Percentiles rank a stretch among this genome's conserved stretches.
These are phyloP conservation scores for Polypedilum vanderplanki DNA, from an alignment of 1,140 invertebrate genomes.

Conservation along the genomic window DNA sequence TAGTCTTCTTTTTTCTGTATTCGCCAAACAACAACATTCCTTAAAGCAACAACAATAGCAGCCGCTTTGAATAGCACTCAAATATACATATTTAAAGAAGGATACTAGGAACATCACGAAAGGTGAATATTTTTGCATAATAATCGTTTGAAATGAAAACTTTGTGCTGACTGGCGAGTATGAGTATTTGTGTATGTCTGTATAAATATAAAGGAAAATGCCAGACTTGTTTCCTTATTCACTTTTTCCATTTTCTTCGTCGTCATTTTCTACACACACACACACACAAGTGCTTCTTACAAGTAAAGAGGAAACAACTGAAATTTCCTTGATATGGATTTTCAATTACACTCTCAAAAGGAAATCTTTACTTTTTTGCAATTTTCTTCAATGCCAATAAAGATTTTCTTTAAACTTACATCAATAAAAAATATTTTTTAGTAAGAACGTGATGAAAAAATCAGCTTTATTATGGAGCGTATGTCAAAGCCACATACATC, in stretches of 20 bases:
- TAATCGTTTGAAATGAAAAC: neutral
- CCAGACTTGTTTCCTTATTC: constrained; percentile 8
- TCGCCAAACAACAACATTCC: neutral
- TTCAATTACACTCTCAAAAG: neutral
- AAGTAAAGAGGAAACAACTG: neutral
- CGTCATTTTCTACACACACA: neutral
- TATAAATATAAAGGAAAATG: neutral
- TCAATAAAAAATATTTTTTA: neutral
- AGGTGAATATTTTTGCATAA: constrained; percentile 19
- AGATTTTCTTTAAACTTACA: neutral
- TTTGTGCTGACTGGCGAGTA: neutral
- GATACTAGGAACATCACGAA: neutral
- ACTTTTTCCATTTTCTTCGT: neutral
- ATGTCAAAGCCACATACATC: too few relatives aligned
- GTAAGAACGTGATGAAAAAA: too few relatives aligned
- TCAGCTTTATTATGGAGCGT: too few relatives aligned
- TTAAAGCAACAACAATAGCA: neutral
- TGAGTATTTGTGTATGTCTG: neutral
- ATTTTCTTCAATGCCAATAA: too few relatives aligned
- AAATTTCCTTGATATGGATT: constrained; percentile 14
- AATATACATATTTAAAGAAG: constrained; percentile 16
- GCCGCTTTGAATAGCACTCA: neutral
- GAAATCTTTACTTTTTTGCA: too few relatives aligned
- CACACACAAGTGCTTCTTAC: neutral
- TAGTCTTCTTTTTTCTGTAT: neutral